Conservation (phyloP, 1,140 invertebrate genomes). For the Bombus pyrosoma region DNA sequence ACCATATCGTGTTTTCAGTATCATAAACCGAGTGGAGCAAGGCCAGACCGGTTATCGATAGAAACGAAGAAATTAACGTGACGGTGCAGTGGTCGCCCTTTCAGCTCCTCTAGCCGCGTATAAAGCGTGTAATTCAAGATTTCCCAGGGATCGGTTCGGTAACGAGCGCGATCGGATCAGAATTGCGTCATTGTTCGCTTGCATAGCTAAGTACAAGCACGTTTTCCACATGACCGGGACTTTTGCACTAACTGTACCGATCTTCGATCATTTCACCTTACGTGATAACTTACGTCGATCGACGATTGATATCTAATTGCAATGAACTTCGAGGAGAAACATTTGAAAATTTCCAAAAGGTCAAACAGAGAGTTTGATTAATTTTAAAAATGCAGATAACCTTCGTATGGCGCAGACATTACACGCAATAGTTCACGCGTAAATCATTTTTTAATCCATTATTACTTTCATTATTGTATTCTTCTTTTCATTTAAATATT, state of each 20-base stretch:
- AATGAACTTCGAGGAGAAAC: no score
- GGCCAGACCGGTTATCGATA: slow-evolving; percentile 34
- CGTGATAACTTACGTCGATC: neutral
- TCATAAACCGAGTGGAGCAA: slow-evolving; percentile 21
- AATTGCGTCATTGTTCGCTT: slow-evolving; percentile 71
- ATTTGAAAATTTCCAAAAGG: neutral
- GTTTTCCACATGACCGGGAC: slow-evolving; percentile 21
- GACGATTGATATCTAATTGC: no score
- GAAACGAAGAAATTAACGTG: slow-evolving; percentile 46
- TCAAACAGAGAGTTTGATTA: neutral
- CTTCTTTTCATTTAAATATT: neutral
- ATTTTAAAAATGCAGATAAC: neutral
- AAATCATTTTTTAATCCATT: no score
- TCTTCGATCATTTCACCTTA: slow-evolving; percentile 19
- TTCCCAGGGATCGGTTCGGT: slow-evolving; percentile 66
- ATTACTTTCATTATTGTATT: neutral
- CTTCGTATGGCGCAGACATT: no score
- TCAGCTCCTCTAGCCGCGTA: slow-evolving; percentile 52
- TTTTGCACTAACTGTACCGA: neutral
- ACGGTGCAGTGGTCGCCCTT: slow-evolving; percentile 44
- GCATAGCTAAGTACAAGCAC: slow-evolving; percentile 67
- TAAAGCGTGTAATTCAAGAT: slow-evolving; percentile 66
- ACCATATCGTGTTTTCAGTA: neutral
- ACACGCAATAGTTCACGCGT: no score
- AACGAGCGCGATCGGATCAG: slow-evolving; percentile 59